phyloP scores from a whole-genome alignment of 1,140 invertebrate genomes.

The Drosophila tsacasi region DNA sequence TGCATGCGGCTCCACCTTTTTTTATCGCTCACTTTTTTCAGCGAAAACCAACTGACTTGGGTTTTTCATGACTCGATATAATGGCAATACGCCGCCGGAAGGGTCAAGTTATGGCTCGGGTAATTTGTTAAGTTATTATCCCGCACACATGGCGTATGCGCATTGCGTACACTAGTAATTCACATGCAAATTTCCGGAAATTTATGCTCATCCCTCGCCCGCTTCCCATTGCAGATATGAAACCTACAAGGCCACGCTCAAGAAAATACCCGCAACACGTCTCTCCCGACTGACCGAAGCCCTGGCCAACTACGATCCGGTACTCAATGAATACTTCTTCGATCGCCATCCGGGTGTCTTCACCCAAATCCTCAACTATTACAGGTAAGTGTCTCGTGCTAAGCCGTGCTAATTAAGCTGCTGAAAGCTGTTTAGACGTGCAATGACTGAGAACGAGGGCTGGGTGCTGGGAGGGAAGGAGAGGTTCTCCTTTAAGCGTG shows the following conservation, averaged over 20 bases:
- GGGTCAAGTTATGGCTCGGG: constrained; percentile 50
- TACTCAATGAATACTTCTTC: constrained; percentile 99
- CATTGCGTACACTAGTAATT: constrained; percentile 55
- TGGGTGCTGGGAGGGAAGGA: background rate
- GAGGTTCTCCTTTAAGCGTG: background rate
- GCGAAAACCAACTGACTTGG: constrained; percentile 19
- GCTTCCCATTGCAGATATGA: constrained; percentile 90
- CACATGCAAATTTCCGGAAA: constrained; percentile 52
- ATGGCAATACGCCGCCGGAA: constrained; percentile 25
- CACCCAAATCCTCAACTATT: constrained; percentile 96
- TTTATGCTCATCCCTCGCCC: constrained; percentile 12
- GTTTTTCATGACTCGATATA: constrained; percentile 50
- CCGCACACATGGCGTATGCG: constrained; percentile 55
- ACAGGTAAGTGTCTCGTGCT: constrained; percentile 87
- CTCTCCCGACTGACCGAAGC: constrained; percentile 95
- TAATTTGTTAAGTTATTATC: constrained; percentile 75
- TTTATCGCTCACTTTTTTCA: constrained; percentile 60
- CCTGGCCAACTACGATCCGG: constrained; percentile 97
- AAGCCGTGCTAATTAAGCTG: constrained; percentile 23
- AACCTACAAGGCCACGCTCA: constrained; percentile 96
- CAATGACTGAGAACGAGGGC: constrained; percentile 22
- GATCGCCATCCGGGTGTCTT: constrained; percentile 99
- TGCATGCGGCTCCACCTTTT: constrained; percentile 24
- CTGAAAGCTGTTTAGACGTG: constrained; percentile 38
- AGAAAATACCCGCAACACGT: constrained; percentile 97